A percentile compares a stretch with the other conserved stretches of the same genome.
These are phyloP conservation scores for Cydia splendana DNA, from an alignment of 1,140 invertebrate species.

Conservation along the genomic window DNA sequence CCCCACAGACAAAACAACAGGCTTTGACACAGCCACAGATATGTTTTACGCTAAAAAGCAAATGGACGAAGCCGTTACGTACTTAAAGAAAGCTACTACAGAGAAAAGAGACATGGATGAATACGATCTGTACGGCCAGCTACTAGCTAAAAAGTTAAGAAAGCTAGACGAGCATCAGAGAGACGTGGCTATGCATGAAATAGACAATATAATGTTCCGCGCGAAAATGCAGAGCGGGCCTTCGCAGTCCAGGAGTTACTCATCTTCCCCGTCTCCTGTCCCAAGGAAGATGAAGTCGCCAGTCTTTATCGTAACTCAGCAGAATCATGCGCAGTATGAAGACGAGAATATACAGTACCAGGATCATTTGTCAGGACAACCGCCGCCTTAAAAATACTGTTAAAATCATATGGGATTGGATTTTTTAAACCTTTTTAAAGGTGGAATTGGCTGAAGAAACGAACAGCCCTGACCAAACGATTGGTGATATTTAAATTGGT, in stretches of 20 bases:
- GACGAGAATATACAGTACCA: slow-evolving; percentile 61
- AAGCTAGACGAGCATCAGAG: slow-evolving; percentile 69
- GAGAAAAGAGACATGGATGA: slow-evolving; percentile 53
- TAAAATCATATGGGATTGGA: background rate
- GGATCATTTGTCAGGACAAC: slow-evolving; percentile 47
- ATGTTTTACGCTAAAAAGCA: slow-evolving; percentile 23
- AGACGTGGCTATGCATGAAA: slow-evolving; percentile 70
- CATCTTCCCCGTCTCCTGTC: slow-evolving; percentile 50
- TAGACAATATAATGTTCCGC: slow-evolving; percentile 72
- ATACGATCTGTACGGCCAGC: slow-evolving; percentile 64
- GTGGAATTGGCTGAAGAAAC: background rate
- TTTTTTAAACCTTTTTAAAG: slow-evolving; percentile 28
- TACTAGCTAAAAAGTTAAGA: slow-evolving; percentile 67
- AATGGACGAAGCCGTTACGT: slow-evolving; percentile 25
- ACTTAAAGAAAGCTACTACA: slow-evolving; percentile 15
- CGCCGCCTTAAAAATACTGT: slow-evolving; percentile 43
- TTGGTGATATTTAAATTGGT: background rate
- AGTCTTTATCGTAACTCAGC: slow-evolving; percentile 59
- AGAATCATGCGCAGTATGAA: slow-evolving; percentile 51
- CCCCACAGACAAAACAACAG: slow-evolving; percentile 2
- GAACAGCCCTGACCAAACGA: background rate
- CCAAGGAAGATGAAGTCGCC: slow-evolving; percentile 59
- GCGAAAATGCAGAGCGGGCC: slow-evolving; percentile 60
- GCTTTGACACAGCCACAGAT: background rate
- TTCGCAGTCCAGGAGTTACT: slow-evolving; percentile 44